phyloP scores from a whole-genome alignment of 35 echinoderm and acorn worm species.

The Chiridota heheva region DNA sequence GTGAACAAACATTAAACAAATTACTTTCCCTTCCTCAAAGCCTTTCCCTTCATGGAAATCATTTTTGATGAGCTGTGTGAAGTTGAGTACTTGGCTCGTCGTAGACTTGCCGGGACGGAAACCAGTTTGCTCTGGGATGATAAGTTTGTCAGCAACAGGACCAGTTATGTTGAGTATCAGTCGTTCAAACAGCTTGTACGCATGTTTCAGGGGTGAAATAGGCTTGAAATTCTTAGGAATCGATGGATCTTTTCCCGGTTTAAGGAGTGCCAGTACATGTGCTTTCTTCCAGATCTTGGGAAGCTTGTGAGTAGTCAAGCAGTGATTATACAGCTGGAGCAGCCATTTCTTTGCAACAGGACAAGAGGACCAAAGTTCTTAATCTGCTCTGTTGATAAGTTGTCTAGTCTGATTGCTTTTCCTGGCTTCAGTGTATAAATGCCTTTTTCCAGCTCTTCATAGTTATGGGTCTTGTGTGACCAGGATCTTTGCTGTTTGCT shows the following conservation, averaged over 20 bases:
- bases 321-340: constrained; percentile 39
- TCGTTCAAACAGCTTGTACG: constrained; percentile 61
- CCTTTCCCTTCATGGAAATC: constrained; percentile 43
- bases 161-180: constrained; percentile 49
- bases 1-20: constrained; percentile 42
- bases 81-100: constrained; percentile 51
- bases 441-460: constrained; percentile 11
- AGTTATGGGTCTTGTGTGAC: not conserved
- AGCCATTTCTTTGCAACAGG: constrained; percentile 37
- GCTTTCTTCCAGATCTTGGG: constrained; percentile 54
- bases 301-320: constrained; percentile 27
- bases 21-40: no score
- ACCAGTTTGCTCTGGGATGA: constrained; percentile 65
- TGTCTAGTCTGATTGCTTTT: constrained; percentile 37
- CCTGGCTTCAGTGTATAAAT: constrained; percentile 30
- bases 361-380: constrained; percentile 47
- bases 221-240: constrained; percentile 51
- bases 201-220: constrained; percentile 44
- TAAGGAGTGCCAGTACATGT: constrained; percentile 33
- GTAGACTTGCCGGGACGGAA: constrained; percentile 56
- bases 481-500: not conserved
- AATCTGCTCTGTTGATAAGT: constrained; percentile 52
- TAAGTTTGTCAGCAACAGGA: constrained; percentile 30
- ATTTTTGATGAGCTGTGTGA: constrained; percentile 60
- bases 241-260: constrained; percentile 50